These are phyloP conservation scores for Drosophila melanosoma DNA, from an alignment of 2,888 invertebrate species.

Conservation along the genomic window DNA sequence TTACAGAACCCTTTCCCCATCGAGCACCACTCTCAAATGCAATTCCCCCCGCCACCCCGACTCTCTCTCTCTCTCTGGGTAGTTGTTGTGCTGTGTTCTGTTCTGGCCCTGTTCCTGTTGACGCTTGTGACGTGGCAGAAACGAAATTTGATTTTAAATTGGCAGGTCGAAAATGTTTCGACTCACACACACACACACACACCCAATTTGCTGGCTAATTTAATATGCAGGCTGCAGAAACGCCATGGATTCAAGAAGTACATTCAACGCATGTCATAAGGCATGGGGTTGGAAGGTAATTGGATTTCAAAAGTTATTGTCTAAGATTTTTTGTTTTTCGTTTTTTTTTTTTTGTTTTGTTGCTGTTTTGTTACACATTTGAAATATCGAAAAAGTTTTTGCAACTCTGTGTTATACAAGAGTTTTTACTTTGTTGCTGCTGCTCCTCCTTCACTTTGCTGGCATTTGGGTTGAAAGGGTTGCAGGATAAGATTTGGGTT, in stretches of 20 bases:
- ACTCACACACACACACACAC: slow-evolving; percentile 34
- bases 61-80: not conserved
- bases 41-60: not conserved
- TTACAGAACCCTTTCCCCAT: not conserved
- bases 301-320: slow-evolving; percentile 77
- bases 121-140: slow-evolving; percentile 59
- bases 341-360: slow-evolving; percentile 8
- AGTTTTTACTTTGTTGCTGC: slow-evolving; percentile 50
- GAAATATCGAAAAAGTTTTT: slow-evolving; percentile 77
- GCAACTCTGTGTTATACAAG: slow-evolving; percentile 31
- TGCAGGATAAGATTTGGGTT: slow-evolving; percentile 35
- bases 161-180: slow-evolving; percentile 38
- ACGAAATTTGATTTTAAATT: slow-evolving; percentile 74
- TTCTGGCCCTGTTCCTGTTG: slow-evolving; percentile 11
- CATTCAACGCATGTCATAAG: slow-evolving; percentile 32
- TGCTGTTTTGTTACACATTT: slow-evolving; percentile 33
- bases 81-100: not conserved
- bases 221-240: slow-evolving; percentile 73
- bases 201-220: slow-evolving; percentile 75
- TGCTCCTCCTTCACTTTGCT: too few relatives aligned
- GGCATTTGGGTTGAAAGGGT: slow-evolving; percentile 4
- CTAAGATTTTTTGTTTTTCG: slow-evolving; percentile 43
- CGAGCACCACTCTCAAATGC: not conserved
- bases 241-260: slow-evolving; percentile 27
- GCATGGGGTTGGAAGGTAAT: slow-evolving; percentile 51